Conservation (phyloP, 2,113 vertebrate genomes). For the Mirounga angustirostris region DNA sequence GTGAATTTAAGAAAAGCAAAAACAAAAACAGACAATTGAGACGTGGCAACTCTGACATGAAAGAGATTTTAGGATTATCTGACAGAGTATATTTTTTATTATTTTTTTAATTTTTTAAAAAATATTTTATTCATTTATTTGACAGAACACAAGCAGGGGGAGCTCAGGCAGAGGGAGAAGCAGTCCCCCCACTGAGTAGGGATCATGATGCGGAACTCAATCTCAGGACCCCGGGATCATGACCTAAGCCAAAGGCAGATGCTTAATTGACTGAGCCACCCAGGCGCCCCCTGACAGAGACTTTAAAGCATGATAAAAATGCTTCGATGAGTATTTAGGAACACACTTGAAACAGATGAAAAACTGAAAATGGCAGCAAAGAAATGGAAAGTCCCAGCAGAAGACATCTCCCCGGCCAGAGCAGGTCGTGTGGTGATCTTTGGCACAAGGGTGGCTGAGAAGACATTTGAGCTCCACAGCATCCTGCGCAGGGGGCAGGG, state of each 20-base stretch:
- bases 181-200: too few species aligned
- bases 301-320: neutral
- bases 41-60: neutral
- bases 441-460: rapidly evolving
- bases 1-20: neutral
- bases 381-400: neutral
- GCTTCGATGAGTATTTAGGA: neutral
- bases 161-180: too few species aligned
- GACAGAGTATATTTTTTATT: neutral
- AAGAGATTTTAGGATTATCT: neutral
- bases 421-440: rapidly evolving
- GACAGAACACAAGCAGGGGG: too few species aligned
- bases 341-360: neutral
- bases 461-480: neutral
- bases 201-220: rapidly evolving
- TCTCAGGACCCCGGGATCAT: too few species aligned
- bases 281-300: neutral
- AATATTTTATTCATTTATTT: too few species aligned
- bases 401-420: neutral
- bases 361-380: neutral
- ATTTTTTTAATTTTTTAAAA: too few species aligned
- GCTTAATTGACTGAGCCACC: too few species aligned
- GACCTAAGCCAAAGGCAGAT: too few species aligned
- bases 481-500: too few species aligned
- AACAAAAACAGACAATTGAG: neutral